Percentiles rank a stretch among this genome's conserved stretches.
Conservation (phyloP, 2,888 invertebrate species). For the Tetrapedia diversipes region DNA sequence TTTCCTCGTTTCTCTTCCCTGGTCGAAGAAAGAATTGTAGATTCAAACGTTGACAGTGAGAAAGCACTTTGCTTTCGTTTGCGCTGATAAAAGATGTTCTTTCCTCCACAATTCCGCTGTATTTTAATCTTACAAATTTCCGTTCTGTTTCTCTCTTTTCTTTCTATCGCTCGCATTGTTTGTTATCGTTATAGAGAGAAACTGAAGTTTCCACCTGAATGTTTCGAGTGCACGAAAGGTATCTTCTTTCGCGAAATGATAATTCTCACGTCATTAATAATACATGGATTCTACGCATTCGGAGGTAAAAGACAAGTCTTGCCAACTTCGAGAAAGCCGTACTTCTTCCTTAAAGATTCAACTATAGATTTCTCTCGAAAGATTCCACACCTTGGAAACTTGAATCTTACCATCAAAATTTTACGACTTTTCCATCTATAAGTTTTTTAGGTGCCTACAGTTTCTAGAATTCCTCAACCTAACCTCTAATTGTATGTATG, state of each 20-base stretch:
- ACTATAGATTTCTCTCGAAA: too few relatives aligned
- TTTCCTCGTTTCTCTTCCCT: not conserved
- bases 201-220: not conserved
- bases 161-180: not conserved
- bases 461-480: not conserved
- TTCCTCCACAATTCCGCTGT: not conserved
- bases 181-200: not conserved
- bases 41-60: slow-evolving; percentile 14
- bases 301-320: not conserved
- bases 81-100: not conserved
- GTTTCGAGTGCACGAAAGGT: not conserved
- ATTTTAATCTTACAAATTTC: not conserved
- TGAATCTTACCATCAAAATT: not conserved
- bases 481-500: not conserved
- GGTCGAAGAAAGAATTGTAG: slow-evolving; percentile 5
- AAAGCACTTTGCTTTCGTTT: not conserved
- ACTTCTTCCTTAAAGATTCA: not conserved
- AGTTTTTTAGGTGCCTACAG: not conserved
- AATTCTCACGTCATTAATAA: not conserved
- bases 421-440: not conserved
- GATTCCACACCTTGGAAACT: not conserved
- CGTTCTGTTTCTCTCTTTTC: not conserved
- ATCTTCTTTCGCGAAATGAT: not conserved
- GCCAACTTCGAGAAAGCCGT: not conserved
- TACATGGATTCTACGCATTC: not conserved